These are phyloP conservation scores for Eupithecia centaureata DNA, from an alignment of 2,888 invertebrate species.

Conservation along the genomic window DNA sequence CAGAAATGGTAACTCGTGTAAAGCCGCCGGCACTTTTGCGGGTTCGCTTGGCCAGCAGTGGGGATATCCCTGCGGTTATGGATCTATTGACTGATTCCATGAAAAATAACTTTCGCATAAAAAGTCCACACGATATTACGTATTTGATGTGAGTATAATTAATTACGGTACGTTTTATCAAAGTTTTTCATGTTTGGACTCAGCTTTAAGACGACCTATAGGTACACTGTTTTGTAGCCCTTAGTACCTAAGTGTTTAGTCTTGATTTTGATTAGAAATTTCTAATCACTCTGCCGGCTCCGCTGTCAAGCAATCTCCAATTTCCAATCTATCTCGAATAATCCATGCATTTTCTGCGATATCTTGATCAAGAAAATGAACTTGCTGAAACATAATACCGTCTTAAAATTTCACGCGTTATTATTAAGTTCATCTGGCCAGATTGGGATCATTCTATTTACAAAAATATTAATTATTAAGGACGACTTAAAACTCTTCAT, in stretches of 20 bases:
- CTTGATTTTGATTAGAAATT: neutral
- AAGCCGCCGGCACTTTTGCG: constrained; percentile 53
- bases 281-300: too few species aligned
- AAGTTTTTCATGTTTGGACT: neutral
- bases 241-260: neutral
- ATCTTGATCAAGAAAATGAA: too few species aligned
- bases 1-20: constrained; percentile 42
- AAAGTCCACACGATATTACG: constrained; percentile 49
- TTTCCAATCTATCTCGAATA: too few species aligned
- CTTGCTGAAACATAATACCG: too few species aligned
- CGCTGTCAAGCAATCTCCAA: too few species aligned
- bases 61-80: constrained; percentile 59
- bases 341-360: too few species aligned
- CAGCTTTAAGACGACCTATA: neutral
- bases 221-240: neutral
- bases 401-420: too few species aligned
- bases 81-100: constrained; percentile 62
- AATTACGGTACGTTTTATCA: too few species aligned
- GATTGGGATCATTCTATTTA: too few species aligned
- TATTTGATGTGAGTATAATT: constrained; percentile 64
- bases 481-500: too few species aligned
- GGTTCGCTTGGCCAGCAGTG: constrained; percentile 59
- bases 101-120: constrained; percentile 63
- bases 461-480: too few species aligned
- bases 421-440: too few species aligned